A percentile compares a stretch with the other conserved stretches of the same genome.
These are phyloP conservation scores for Selenia dentaria DNA, from an alignment of 2,888 invertebrate genomes.

Conservation along the genomic window DNA sequence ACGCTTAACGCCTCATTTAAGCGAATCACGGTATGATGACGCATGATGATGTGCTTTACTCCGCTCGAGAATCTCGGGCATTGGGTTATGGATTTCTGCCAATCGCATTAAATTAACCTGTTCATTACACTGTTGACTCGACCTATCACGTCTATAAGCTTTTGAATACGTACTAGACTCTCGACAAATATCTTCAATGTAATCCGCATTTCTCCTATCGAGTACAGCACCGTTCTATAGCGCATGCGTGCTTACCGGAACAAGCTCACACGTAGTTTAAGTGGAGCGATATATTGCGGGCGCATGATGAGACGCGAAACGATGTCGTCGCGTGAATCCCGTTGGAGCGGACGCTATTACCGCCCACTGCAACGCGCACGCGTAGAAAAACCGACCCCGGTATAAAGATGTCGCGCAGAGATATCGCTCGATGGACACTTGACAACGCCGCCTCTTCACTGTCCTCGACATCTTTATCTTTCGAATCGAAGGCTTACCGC, in stretches of 20 bases:
- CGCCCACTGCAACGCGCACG: constrained; percentile 77
- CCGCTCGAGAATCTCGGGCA: constrained; percentile 41
- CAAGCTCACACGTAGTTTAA: constrained; percentile 76
- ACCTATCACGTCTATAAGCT: constrained; percentile 21
- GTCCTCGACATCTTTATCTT: constrained; percentile 58
- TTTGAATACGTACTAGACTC: background rate
- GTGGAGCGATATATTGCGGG: constrained; percentile 80
- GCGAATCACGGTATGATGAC: constrained; percentile 53
- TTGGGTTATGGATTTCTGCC: constrained; percentile 48
- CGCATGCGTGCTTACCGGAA: constrained; percentile 69
- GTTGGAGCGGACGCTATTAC: constrained; percentile 80
- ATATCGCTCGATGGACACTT: constrained; percentile 73
- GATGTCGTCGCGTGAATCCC: constrained; percentile 78
- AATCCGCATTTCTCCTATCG: constrained; percentile 34
- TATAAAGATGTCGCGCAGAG: constrained; percentile 73
- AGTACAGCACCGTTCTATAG: constrained; percentile 53
- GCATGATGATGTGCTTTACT: constrained; percentile 45
- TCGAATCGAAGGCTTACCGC: constrained; percentile 60
- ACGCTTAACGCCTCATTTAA: constrained; percentile 57
- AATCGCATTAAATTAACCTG: constrained; percentile 40
- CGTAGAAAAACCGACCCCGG: constrained; percentile 74
- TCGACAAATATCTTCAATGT: constrained; percentile 13
- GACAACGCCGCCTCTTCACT: constrained; percentile 61
- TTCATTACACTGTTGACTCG: constrained; percentile 30
- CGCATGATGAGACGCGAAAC: constrained; percentile 79